These are phyloP conservation scores for Globia sparganii DNA, from an alignment of 2,888 invertebrate species.

Conservation along the genomic window DNA sequence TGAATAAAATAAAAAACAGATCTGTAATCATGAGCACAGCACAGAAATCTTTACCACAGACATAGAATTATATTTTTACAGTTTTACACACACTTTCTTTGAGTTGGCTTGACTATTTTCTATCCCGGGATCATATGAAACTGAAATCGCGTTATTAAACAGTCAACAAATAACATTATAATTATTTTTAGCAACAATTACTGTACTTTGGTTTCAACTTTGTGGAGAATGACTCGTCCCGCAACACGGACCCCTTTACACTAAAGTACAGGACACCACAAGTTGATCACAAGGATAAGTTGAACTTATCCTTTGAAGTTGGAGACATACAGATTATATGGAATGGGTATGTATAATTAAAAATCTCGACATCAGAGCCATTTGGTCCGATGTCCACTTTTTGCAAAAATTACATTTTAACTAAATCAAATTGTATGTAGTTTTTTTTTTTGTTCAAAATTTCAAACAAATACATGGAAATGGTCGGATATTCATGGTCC, in stretches of 20 bases:
- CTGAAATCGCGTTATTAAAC: background rate
- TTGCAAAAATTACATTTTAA: too few relatives aligned
- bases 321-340: slow-evolving; percentile 83
- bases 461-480: too few relatives aligned
- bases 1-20: too few relatives aligned
- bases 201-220: slow-evolving; percentile 83
- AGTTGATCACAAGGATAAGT: slow-evolving; percentile 78
- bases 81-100: background rate
- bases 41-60: too few relatives aligned
- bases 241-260: slow-evolving; percentile 78
- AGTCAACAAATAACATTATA: background rate
- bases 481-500: too few relatives aligned
- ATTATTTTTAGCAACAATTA: slow-evolving; percentile 78
- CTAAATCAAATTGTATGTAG: too few relatives aligned
- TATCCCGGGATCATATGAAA: background rate
- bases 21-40: too few relatives aligned
- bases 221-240: slow-evolving; percentile 79
- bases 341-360: slow-evolving; percentile 75
- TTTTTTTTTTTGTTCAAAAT: too few relatives aligned
- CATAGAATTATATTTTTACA: background rate
- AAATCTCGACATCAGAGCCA: background rate
- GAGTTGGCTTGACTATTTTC: background rate
- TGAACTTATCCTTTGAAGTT: slow-evolving; percentile 80
- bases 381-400: too few relatives aligned
- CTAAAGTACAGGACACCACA: slow-evolving; percentile 79